Evolutionary conservation across 2,113 vertebrate species (phyloP).

Genomic region (Thunnus maccoyii): DNA sequence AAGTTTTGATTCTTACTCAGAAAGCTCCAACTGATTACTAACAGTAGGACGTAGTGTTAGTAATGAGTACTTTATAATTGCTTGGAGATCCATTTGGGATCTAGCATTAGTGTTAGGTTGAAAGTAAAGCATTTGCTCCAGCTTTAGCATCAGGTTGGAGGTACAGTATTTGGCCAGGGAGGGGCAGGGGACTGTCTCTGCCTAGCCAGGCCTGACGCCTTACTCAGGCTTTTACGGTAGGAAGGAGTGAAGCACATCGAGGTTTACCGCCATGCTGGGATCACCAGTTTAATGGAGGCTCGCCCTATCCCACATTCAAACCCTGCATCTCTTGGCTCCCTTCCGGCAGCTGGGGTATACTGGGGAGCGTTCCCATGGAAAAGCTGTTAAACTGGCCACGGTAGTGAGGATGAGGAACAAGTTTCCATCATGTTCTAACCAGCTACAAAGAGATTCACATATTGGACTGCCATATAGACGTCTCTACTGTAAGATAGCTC

Average conservation of each 20-base stretch:
- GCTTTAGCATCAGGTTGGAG: constrained; percentile 25
- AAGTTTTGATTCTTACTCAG: not conserved
- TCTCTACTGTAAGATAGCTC: constrained; percentile 1
- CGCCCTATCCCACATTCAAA: constrained; percentile 68
- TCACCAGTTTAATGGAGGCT: constrained; percentile 76
- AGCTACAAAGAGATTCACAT: constrained; percentile 45
- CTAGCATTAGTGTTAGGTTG: not conserved
- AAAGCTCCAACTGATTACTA: not conserved
- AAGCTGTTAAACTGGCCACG: constrained; percentile 77
- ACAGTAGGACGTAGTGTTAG: not conserved
- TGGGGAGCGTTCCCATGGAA: constrained; percentile 77
- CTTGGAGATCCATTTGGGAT: not conserved
- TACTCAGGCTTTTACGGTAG: constrained; percentile 80
- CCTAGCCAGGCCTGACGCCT: constrained; percentile 51
- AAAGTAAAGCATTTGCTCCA: not conserved
- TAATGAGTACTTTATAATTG: not conserved
- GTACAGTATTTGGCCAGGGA: constrained; percentile 13
- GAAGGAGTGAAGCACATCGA: constrained; percentile 80
- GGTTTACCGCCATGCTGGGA: constrained; percentile 80
- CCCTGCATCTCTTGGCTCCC: constrained; percentile 77
- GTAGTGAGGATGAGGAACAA: constrained; percentile 75
- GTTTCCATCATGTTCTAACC: constrained; percentile 79
- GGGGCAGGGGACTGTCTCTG: constrained; percentile 32
- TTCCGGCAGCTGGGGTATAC: constrained; percentile 60
- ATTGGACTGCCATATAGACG: constrained; percentile 42